A percentile compares a stretch with the other conserved stretches of the same genome.
Evolutionary conservation across 2,888 invertebrate genomes (phyloP).

Genomic region (Drosophila meridiana): DNA sequence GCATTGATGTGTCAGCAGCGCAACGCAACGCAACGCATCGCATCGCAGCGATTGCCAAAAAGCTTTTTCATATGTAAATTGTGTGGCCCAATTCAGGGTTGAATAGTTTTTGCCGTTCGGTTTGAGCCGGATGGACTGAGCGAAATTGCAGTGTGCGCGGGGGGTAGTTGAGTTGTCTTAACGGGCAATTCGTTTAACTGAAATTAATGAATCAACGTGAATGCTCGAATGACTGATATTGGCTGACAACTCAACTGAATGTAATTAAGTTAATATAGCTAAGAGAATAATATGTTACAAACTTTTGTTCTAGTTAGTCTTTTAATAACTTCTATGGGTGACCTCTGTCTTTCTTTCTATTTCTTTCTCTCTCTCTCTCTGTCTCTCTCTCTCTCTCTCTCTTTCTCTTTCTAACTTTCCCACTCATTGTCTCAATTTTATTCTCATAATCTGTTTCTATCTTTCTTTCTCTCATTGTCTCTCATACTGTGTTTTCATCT

Average conservation of each 20-base stretch:
- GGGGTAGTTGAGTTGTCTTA: not conserved
- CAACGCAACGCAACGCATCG: slow-evolving; percentile 3
- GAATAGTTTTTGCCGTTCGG: slow-evolving; percentile 5
- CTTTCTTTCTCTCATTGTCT: too few species aligned
- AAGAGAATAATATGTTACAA: too few species aligned
- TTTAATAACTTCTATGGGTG: not conserved
- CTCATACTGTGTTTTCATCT: too few species aligned
- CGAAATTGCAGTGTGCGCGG: not conserved
- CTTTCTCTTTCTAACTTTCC: not conserved
- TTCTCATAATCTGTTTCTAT: too few species aligned
- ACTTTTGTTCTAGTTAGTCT: not conserved
- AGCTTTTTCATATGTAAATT: slow-evolving; percentile 27
- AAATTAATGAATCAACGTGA: not conserved
- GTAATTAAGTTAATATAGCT: too few species aligned
- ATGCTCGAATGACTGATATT: not conserved
- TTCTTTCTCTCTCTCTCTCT: not conserved
- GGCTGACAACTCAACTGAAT: too few species aligned
- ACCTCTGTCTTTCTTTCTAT: fast-evolving
- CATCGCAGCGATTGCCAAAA: slow-evolving; percentile 20
- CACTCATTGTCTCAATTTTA: not conserved
- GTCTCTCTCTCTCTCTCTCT: not conserved
- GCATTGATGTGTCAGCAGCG: slow-evolving; percentile 24
- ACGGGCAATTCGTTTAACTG: not conserved
- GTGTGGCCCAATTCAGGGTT: slow-evolving; percentile 9
- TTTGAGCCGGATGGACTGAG: not conserved